phyloP scores from a whole-genome alignment of 1,140 invertebrate genomes.

The Euschistus heros region DNA sequence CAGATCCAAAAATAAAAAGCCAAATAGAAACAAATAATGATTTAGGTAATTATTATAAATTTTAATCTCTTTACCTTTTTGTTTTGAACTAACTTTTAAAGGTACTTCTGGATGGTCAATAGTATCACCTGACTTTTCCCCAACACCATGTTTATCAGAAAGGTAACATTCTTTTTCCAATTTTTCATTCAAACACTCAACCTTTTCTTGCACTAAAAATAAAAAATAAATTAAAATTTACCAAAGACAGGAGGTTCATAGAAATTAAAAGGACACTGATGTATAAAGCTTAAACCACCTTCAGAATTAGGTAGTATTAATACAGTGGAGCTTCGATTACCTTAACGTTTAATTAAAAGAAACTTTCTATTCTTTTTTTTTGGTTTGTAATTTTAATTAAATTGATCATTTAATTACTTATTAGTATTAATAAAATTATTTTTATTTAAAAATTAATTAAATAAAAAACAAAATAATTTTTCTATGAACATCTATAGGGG shows the following conservation, averaged over 20 bases:
- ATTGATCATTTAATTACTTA: too few species aligned
- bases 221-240: slow-evolving; percentile 25
- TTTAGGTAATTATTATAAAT: too few species aligned
- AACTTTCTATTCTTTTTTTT: too few species aligned
- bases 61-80: slow-evolving; percentile 50
- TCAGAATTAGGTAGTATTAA: not conserved
- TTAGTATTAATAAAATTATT: too few species aligned
- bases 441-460: too few species aligned
- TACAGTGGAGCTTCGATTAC: too few species aligned
- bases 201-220: slow-evolving; percentile 75
- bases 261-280: not conserved
- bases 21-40: too few species aligned
- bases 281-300: not conserved
- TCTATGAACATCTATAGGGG: too few species aligned
- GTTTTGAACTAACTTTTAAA: slow-evolving; percentile 50
- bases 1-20: too few species aligned
- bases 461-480: too few species aligned
- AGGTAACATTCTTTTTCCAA: slow-evolving; percentile 59
- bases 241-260: not conserved
- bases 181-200: slow-evolving; percentile 68
- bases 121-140: slow-evolving; percentile 38
- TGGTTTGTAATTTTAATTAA: too few species aligned
- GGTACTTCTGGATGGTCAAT: slow-evolving; percentile 46
- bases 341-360: too few species aligned
- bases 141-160: slow-evolving; percentile 45